Conservation (phyloP, 1,140 invertebrate genomes). For the Augochlora pura region DNA sequence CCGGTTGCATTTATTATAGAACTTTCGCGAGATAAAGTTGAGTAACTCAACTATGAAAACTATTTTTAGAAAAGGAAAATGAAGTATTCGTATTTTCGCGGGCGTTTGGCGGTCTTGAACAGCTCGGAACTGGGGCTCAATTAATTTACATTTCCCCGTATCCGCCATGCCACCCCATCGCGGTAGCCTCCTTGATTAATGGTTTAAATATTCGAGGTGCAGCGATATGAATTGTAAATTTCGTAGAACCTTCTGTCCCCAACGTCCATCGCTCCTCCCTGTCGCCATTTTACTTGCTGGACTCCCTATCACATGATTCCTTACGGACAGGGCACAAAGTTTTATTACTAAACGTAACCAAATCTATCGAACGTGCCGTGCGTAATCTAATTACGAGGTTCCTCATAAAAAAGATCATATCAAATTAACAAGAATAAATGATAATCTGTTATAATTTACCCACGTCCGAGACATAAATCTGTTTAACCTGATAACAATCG, state of each 20-base stretch:
- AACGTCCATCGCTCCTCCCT: neutral
- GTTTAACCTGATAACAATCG: too few relatives aligned
- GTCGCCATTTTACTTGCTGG: neutral
- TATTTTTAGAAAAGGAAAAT: too few relatives aligned
- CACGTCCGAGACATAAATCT: too few relatives aligned
- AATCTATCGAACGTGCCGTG: neutral
- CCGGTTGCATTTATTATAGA: too few relatives aligned
- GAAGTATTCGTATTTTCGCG: conserved; percentile 6
- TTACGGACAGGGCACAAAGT: neutral
- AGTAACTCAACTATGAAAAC: too few relatives aligned
- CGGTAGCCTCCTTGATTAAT: conserved; percentile 69
- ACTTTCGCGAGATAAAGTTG: too few relatives aligned
- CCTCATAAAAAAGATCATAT: too few relatives aligned
- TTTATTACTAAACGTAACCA: conserved; percentile 43
- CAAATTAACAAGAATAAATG: too few relatives aligned
- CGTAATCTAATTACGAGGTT: conserved; percentile 1
- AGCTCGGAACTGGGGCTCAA: conserved; percentile 57
- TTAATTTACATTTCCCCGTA: conserved; percentile 68
- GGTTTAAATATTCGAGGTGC: conserved; percentile 69
- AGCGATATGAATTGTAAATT: conserved; percentile 75
- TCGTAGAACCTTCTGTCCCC: conserved; percentile 45
- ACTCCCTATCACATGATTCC: conserved; percentile 15
- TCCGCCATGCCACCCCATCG: conserved; percentile 42
- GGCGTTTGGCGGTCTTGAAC: conserved; percentile 41
- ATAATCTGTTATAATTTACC: too few relatives aligned